Conservation (phyloP, 2,797 vertebrate species). For the Podargus strigoides region DNA sequence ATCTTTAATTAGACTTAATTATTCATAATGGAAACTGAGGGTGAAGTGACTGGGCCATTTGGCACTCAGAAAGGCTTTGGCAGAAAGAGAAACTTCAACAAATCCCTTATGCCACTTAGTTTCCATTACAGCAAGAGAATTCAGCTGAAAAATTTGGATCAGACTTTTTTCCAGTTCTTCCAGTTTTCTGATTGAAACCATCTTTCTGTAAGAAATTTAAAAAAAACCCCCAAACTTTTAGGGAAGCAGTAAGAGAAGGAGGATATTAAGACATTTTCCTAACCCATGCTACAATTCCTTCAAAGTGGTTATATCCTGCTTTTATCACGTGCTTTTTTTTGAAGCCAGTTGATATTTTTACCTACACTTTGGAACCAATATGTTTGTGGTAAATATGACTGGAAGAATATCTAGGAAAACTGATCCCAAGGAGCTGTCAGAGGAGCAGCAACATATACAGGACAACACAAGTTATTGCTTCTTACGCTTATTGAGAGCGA, state of each 20-base stretch:
- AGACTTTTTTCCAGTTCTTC: neutral
- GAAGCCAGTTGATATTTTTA: neutral
- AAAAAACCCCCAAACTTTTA: neutral
- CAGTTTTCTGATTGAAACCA: neutral
- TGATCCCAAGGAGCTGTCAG: neutral
- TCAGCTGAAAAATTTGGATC: neutral
- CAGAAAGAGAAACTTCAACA: neutral
- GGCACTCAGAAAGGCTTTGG: neutral
- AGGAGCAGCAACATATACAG: neutral
- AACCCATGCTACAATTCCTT: neutral
- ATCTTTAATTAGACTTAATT: neutral
- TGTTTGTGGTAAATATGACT: neutral
- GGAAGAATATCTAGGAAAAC: neutral
- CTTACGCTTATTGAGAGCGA: neutral
- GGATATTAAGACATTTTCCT: conserved; percentile 7
- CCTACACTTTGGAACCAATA: neutral
- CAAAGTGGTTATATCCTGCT: neutral
- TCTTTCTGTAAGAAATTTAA: neutral
- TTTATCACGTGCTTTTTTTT: neutral
- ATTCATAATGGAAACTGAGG: neutral
- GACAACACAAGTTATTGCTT: neutral
- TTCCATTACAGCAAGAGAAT: neutral
- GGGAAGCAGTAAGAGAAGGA: neutral
- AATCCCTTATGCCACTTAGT: neutral
- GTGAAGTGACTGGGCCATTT: neutral